Base-by-base conservation (phyloP, 2,113 vertebrate species). In the Phocoena sinus region DNA sequence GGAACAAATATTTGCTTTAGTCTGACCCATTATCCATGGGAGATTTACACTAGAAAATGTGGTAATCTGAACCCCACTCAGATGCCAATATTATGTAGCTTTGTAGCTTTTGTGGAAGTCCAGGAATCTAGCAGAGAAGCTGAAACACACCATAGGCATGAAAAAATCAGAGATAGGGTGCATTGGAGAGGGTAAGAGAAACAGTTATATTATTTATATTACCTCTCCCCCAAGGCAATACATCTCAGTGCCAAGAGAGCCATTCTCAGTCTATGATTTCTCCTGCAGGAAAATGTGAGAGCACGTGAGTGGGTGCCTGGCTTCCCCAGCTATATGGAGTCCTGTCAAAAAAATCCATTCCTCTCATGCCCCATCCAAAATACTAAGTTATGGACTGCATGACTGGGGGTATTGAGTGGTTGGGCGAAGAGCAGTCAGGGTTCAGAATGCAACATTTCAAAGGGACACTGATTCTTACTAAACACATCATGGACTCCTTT, bases 31-130 rank as follows among this genome's bases (percentile, higher is more conserved):
- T 89, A 92, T 92, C 87, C 15, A 91, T 63, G 17, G 47, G 70
- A 65, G 84, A 87, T 56, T 89, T 82, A 94, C 94, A 97, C 79
- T 89, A 97, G 76, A 94, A 94, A 94, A 38, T 44, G 80, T 79
- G 96, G 73, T 44, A 95, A 26, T 93, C 33, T 50, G 31, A 96
- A 10, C 25, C 18, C 73, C 87, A 92, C 83, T 90, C 82, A 97
- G 94, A 93, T 97, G 89, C 92, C 96, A 97, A 94, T 84, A 80
- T 31, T 63, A 92, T 0, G 33, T 90, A 83, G 60, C 74, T 79
- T 0, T 89, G 73, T 96, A 77, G 71, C 7, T 13, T 90, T 77
- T 77, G 33, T 77, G 41, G 41, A 65, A 89, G 58, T 28, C 25
- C 23, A 90, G n/a, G 23, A 77, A 36, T 77, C 3, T 14, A 77